Conservation (phyloP, 2,113 vertebrate species). For the Emberiza fucata region DNA sequence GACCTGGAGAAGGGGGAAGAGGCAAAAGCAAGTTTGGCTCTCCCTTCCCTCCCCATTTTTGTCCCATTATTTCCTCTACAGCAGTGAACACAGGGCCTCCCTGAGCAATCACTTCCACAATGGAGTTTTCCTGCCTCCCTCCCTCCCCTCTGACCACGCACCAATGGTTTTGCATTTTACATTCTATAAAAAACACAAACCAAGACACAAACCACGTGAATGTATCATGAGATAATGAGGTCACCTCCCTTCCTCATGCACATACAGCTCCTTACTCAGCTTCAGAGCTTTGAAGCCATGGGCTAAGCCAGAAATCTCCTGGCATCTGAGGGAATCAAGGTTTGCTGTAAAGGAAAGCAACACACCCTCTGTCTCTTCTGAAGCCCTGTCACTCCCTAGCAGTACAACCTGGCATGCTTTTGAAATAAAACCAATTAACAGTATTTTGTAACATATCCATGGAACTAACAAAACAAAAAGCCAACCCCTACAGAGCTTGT, state of each 20-base stretch:
- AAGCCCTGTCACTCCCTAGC: background rate
- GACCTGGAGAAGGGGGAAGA: background rate
- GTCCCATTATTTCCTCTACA: background rate
- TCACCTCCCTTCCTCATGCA: background rate
- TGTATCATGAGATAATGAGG: background rate
- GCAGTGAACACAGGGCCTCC: background rate
- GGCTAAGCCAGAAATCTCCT: background rate
- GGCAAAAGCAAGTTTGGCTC: background rate
- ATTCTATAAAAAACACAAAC: background rate
- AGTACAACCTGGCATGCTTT: background rate
- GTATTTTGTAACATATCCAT: background rate
- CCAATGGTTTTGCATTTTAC: rapidly evolving
- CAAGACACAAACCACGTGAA: background rate
- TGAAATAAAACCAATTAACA: background rate
- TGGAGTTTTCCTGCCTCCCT: background rate
- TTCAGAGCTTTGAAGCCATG: background rate
- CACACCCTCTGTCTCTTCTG: background rate
- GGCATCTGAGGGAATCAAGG: background rate
- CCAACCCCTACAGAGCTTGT: background rate
- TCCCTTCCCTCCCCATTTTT: background rate
- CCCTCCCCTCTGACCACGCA: background rate
- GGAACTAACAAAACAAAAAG: background rate
- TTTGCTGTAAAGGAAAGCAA: background rate
- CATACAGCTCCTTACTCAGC: background rate
- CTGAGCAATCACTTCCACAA: background rate